Base-by-base conservation (phyloP, 2,888 invertebrate genomes). In the Eilema griseolum region DNA sequence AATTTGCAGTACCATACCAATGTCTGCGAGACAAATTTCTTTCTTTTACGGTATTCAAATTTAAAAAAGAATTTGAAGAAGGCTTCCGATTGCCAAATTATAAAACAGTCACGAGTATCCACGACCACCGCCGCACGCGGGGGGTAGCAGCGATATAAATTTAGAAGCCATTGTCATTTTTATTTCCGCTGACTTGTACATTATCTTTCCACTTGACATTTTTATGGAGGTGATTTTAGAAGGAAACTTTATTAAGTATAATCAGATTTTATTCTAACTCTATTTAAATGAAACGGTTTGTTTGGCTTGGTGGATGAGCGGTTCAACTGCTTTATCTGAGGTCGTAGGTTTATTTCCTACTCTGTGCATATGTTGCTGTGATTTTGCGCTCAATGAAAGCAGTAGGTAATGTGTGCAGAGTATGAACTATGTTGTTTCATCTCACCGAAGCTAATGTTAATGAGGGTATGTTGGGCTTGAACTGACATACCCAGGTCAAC, bases 141-240 rank as follows among this genome's bases (percentile, higher is more conserved):
- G 65, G 62, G 65, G 52, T 75, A 70, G 70, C 73, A 62, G 70
- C 63, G 69, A 61, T 81, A 75, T 73, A 71, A 75, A 78, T 78
- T 79, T 69, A 33, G 69, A 66, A 46, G 37, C 70, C 52, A n/a
- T 67, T 70, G 69, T 71, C 69, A 79, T 81, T 79, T 76, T 79
- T 72, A 71, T 79, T 81, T 78, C 69, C 69, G 60, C 70, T 66
- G 61, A 64, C 59, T 78, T 26, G 63, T 78, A 62, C 75, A 66
- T 67, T 64, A 77, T 67, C 66, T 52, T 8, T 52, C 52, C 57
- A 26, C 56, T 67, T 65, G 61, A 70, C 12, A 61, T 52, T 65
- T 79, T 52, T 67, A 61, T 16, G 63, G 26, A 26, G 63, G 70
- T 71, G 59, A 66, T 70, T 70, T 69, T 67, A 52, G 52, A 56